Evolutionary conservation across 2,888 invertebrate species (phyloP).

Genomic region (Apodemia hepburni): DNA sequence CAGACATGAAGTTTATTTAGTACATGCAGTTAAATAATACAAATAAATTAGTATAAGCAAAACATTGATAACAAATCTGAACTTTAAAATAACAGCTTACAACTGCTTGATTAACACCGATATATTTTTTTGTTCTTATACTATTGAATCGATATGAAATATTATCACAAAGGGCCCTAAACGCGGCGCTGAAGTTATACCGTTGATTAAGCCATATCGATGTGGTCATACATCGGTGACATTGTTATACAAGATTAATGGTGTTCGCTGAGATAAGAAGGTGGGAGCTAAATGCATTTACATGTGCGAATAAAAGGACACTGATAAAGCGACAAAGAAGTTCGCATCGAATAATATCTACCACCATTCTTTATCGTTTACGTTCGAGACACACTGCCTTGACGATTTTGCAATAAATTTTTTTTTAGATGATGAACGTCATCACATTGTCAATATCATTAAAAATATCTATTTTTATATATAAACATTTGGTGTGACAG

Average conservation of each 20-base stretch:
- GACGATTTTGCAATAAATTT: neutral
- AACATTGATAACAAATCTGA: constrained; percentile 5
- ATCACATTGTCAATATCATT: too few relatives aligned
- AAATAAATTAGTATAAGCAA: constrained; percentile 5
- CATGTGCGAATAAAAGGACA: constrained; percentile 73
- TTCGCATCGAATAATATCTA: constrained; percentile 54
- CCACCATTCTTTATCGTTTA: constrained; percentile 32
- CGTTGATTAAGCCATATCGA: constrained; percentile 72
- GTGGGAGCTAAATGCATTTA: constrained; percentile 78
- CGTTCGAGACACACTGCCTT: constrained; percentile 20
- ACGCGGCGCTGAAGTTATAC: constrained; percentile 46
- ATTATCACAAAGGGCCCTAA: constrained; percentile 39
- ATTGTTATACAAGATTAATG: constrained; percentile 79
- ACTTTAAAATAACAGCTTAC: constrained; percentile 13
- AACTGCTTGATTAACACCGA: constrained; percentile 34
- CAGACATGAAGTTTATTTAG: neutral
- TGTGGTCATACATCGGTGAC: constrained; percentile 55
- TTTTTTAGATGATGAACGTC: neutral
- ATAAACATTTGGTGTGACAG: too few relatives aligned
- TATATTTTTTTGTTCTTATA: constrained; percentile 35
- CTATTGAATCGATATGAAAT: constrained; percentile 35
- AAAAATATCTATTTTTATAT: too few relatives aligned
- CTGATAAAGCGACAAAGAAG: constrained; percentile 73
- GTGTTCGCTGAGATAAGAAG: constrained; percentile 69
- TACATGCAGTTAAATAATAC: neutral